Evolutionary conservation across 2,888 invertebrate species (phyloP), one percentile per base, ranked within the genome.

Genomic region (Lasioglossum zephyrum): DNA sequence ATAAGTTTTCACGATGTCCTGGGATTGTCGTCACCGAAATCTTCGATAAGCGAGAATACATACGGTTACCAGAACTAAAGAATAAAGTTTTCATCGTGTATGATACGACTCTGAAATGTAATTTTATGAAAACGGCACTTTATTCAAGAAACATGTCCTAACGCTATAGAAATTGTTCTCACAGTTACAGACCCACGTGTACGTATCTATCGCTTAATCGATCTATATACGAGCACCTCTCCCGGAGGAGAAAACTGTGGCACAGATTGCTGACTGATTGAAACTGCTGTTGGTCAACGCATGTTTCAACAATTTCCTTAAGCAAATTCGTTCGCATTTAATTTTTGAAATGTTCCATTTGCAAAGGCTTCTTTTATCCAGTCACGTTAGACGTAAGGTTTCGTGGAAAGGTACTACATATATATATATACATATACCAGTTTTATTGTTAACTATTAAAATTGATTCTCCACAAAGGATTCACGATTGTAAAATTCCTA

Each of bases 1-100:
- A 57, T 90, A 89, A 89, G 72, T 57, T 80, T 77, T 41, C 74
- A 49, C 70, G 66, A 31, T 73, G 11, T 70, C 39, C 69, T 76
- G 41, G 2, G 36, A 26, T 39, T 26, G 57, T 78, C 44, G 26
- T 49, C 47, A 75, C 53, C 78, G 41, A 73, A 82, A 79, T 74
- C 70, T 83, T 81, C 36, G 31, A 81, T 77, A 77, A 77, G 79
- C 72, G 70, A 70, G 31, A 70, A 70, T 82, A 77, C 39, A 63
- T 70, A 80, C 73, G 79, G 82, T 86, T 83, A 89, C 73, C 78
- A 87, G 70, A 86, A 69, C 53, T 77, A 77, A 86, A 78, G 47
- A 78, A 81, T 79, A 41, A 83, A 81, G 78, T 88, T 88, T 88
- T 84, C 78, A 39, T 86, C 31, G 76, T 83, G 75, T 72, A 82